Evolutionary conservation across 92 coral and sea anemone species (phyloP).

Genomic region (Anthopleura xanthogrammica): DNA sequence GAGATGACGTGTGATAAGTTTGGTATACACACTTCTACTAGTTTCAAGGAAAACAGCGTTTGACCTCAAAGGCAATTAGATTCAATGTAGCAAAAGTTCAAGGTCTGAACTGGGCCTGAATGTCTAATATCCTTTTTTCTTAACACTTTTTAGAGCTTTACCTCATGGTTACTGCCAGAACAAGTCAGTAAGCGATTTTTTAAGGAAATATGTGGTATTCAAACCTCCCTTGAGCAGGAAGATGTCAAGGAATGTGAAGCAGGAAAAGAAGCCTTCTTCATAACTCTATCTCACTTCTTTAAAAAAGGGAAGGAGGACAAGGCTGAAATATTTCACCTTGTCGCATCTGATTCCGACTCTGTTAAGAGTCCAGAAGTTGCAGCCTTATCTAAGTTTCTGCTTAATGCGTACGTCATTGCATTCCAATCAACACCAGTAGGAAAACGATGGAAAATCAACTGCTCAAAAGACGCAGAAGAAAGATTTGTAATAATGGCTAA

Average conservation of each 20-base stretch:
- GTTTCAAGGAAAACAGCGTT: too few species aligned
- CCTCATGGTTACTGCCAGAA: slow-evolving; percentile 76
- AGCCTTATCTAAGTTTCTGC: slow-evolving; percentile 46
- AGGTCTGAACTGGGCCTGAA: not conserved
- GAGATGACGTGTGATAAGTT: too few species aligned
- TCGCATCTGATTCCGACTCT: slow-evolving; percentile 70
- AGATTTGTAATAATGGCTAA: slow-evolving; percentile 75
- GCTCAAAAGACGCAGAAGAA: slow-evolving; percentile 47
- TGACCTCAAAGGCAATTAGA: too few species aligned
- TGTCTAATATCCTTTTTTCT: not conserved
- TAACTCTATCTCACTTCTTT: slow-evolving; percentile 61
- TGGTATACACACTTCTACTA: too few species aligned
- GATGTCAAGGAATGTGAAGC: slow-evolving; percentile 43
- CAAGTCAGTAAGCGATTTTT: slow-evolving; percentile 62
- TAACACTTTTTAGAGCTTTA: slow-evolving; percentile 43
- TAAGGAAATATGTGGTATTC: slow-evolving; percentile 70
- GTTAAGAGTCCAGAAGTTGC: slow-evolving; percentile 56
- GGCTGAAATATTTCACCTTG: slow-evolving; percentile 59
- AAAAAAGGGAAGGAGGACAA: slow-evolving; percentile 61
- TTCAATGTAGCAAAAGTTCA: too few species aligned
- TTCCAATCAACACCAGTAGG: slow-evolving; percentile 67
- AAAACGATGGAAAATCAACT: slow-evolving; percentile 60
- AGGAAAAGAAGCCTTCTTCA: slow-evolving; percentile 67
- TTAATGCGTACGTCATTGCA: slow-evolving; percentile 70
- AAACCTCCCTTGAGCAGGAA: slow-evolving; percentile 43